These are phyloP conservation scores for Cotesia congregata DNA, from an alignment of 2,888 invertebrate species.

Conservation along the genomic window DNA sequence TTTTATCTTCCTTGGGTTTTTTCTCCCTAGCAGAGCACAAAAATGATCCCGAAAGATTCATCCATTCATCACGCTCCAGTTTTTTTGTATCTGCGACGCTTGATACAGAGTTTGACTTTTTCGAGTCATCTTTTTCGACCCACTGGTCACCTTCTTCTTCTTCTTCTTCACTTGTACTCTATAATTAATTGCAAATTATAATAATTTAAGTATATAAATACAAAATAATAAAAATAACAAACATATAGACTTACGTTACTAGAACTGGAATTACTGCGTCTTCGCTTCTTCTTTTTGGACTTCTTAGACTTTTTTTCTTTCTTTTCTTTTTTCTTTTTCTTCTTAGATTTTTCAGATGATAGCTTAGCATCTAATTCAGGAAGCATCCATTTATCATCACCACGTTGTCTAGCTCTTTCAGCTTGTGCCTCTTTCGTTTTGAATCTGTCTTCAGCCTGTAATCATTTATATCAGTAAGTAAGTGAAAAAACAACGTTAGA, in stretches of 20 bases:
- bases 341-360: conserved; percentile 36
- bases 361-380: conserved; percentile 65
- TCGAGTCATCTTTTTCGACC: conserved; percentile 73
- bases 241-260: conserved; percentile 27
- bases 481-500: no score
- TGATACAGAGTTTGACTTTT: conserved; percentile 13
- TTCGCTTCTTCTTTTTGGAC: conserved; percentile 49
- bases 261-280: conserved; percentile 42
- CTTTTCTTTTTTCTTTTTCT: conserved; percentile 51
- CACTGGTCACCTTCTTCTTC: conserved; percentile 73
- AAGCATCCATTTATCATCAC: conserved; percentile 69
- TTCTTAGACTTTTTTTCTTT: conserved; percentile 49
- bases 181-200: conserved; percentile 26
- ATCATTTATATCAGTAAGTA: not conserved
- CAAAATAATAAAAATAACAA: not conserved
- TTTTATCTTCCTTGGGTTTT: conserved; percentile 69
- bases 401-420: conserved; percentile 54
- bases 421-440: conserved; percentile 46
- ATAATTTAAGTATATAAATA: not conserved
- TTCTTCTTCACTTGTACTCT: conserved; percentile 56
- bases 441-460: conserved; percentile 55
- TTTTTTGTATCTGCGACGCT: conserved; percentile 48
- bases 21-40: conserved; percentile 68
- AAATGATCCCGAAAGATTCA: conserved; percentile 77
- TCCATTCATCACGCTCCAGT: conserved; percentile 81